Conservation (phyloP, 1,140 invertebrate genomes). For the Euwallacea fornicatus region DNA sequence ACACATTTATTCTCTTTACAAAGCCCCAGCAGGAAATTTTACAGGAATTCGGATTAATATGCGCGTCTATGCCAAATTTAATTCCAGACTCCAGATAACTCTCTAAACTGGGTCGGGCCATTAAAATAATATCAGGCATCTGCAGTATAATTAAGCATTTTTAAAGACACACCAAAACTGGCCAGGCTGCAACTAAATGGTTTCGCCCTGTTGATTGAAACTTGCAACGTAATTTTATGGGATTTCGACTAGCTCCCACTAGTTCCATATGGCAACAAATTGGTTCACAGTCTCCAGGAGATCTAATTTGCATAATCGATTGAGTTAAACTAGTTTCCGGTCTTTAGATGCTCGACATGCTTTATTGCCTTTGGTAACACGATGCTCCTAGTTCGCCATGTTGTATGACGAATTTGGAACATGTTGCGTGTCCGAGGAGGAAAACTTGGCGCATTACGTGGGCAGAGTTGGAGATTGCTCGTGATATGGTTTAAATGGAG, state of each 20-base stretch:
- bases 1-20: too few relatives aligned
- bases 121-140: too few relatives aligned
- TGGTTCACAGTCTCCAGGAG: not conserved
- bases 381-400: not conserved
- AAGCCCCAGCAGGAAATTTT: too few relatives aligned
- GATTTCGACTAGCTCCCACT: not conserved
- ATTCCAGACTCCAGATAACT: too few relatives aligned
- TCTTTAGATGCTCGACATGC: constrained; percentile 1
- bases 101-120: too few relatives aligned
- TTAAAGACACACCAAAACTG: too few relatives aligned
- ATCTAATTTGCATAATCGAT: constrained; percentile 4
- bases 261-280: not conserved
- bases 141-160: too few relatives aligned
- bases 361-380: constrained; percentile 2
- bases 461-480: too few relatives aligned
- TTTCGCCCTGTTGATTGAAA: not conserved
- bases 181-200: too few relatives aligned
- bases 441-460: not conserved
- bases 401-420: not conserved
- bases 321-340: constrained; percentile 6
- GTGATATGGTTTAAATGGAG: too few relatives aligned
- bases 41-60: too few relatives aligned
- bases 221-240: not conserved
- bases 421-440: not conserved
- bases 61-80: too few relatives aligned